A percentile compares a stretch with the other conserved stretches of the same genome.
Conservation (phyloP, 2,888 invertebrate species). For the Nipponacmea schrenckii region DNA sequence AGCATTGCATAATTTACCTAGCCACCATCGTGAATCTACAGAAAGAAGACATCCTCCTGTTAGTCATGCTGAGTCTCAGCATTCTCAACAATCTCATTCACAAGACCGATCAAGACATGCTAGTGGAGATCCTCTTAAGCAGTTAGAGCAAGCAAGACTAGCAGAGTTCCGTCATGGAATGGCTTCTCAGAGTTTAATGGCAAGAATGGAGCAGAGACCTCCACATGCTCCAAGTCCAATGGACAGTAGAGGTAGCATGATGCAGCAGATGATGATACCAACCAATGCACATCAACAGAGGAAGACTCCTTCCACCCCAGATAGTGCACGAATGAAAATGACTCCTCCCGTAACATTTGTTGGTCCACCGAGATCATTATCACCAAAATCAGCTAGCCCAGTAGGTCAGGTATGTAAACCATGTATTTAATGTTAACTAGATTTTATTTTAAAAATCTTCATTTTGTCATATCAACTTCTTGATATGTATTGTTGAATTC, state of each 20-base stretch:
- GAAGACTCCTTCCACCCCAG: conserved; percentile 31
- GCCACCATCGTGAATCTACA: not conserved
- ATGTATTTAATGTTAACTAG: not conserved
- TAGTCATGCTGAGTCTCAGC: not conserved
- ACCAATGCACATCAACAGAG: conserved; percentile 22
- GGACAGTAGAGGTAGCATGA: conserved; percentile 5
- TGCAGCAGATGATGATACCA: conserved; percentile 18
- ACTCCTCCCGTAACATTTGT: conserved; percentile 41
- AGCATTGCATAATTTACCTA: not conserved
- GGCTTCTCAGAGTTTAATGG: conserved; percentile 7
- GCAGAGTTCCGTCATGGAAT: conserved; percentile 19
- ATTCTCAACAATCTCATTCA: not conserved
- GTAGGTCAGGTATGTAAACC: conserved; percentile 44
- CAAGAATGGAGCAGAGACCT: conserved; percentile 4
- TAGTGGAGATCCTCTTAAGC: not conserved
- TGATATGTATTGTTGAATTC: too few species aligned
- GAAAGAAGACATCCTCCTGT: not conserved
- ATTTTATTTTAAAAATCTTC: not conserved
- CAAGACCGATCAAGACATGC: not conserved
- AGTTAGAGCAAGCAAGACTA: not conserved
- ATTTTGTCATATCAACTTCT: too few species aligned
- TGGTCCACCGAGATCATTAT: conserved; percentile 43
- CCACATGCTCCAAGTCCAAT: not conserved
- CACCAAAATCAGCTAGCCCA: conserved; percentile 47
- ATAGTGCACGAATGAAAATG: conserved; percentile 30